Evolutionary conservation across 2,113 vertebrate genomes (phyloP), one percentile per base, ranked within the genome.

Genomic region (Hystrix cristata): DNA sequence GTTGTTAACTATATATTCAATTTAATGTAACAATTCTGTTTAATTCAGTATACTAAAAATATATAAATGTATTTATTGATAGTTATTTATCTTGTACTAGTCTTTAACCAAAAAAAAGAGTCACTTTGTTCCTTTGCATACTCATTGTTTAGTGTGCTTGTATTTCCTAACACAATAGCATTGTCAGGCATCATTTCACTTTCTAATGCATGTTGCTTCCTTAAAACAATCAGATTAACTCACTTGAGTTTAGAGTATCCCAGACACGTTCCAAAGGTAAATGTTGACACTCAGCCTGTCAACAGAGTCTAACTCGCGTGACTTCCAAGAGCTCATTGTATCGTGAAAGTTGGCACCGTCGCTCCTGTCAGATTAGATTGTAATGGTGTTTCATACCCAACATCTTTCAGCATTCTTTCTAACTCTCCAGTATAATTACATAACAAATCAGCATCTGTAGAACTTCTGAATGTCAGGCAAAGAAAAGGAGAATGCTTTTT

Each of bases 11-110:
- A 23, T 25, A 51, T 72, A 25, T 71, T 94, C 9, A 74, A 2
- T 86, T 85, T 95, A 86, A 79, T 15, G 80, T 81, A 81, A 93
- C 60, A 23, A 55, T 96, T 94, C 11, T 65, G 15, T 95, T 93
- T 5, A 80, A 1, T 94, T 95, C 60, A 60, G 38, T 85, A 43
- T 46, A 87, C 18, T 34, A 95, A 90, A 87, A 71, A 31, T 72
- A 3, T 87, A 21, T 76, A 64, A 95, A 62, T 57, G 18, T 72
- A 4, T 86, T 3, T 81, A 48, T 18, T 57, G 1, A 11, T 92
- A 67, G 65, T 82, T 94, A 64, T 69, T 92, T 90, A 76, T 48
- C 78, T 69, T 95, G 3, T 87, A n/a, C 27, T 95, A 76, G 38
- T 60, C 14, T 84, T 94, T 69, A 92, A 53, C 53, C 72, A 34